Percentiles rank a stretch among this genome's conserved stretches.
Evolutionary conservation across 1,140 invertebrate genomes (phyloP).

Genomic region (Aphaenogaster ashmeadi): DNA sequence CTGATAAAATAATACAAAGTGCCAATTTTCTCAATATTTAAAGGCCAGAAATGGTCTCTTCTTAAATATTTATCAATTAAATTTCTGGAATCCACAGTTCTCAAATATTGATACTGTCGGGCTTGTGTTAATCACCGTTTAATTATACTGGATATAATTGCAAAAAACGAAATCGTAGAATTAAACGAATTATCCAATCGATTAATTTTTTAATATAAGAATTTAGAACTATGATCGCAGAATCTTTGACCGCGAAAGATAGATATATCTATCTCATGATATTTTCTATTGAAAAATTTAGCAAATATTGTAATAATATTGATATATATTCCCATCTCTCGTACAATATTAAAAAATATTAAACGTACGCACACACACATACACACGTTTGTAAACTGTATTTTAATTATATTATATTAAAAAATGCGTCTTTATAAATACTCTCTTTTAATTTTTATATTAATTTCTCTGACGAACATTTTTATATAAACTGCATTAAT

Average conservation of each 20-base stretch:
- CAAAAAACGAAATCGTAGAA: neutral
- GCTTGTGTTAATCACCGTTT: neutral
- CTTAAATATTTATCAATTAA: constrained; percentile 17
- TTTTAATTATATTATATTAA: too few species aligned
- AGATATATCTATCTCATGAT: too few species aligned
- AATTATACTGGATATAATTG: constrained; percentile 14
- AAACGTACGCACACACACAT: too few species aligned
- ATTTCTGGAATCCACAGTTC: neutral
- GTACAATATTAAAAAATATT: too few species aligned
- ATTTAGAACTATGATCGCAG: neutral
- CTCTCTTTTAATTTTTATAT: too few species aligned
- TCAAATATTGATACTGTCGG: constrained; percentile 13
- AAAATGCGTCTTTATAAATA: too few species aligned
- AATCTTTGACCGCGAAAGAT: neutral
- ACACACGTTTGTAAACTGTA: too few species aligned
- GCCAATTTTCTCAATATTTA: neutral
- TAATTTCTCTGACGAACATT: too few species aligned
- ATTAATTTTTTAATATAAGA: neutral
- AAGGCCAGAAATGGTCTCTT: neutral
- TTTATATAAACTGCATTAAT: too few species aligned
- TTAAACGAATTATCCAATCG: constrained; percentile 3
- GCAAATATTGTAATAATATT: too few species aligned
- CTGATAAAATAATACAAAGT: neutral
- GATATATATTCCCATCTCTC: too few species aligned
- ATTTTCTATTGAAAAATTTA: too few species aligned